Base-by-base conservation (phyloP, 30 jellyfish, hydroid and myxozoan genomes). In the Cassiopea xamachana region DNA sequence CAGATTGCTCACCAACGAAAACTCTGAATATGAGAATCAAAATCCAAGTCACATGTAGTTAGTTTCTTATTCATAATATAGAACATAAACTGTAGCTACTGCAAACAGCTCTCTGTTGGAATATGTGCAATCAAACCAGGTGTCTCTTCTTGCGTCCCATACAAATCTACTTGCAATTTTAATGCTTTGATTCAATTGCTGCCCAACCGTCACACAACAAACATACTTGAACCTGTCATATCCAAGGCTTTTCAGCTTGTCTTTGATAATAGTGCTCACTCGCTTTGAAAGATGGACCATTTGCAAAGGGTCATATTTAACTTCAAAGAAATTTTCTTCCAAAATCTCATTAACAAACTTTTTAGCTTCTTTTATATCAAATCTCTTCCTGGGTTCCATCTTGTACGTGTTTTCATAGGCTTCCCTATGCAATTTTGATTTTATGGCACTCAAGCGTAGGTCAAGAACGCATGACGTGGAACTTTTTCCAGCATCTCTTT, bases 61-160 rank as follows among this genome's bases (percentile, higher is more conserved):
- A 43, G 1, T 7, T 68, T 6, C 27, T 90, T 71, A 96, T 96
- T 96, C 99, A 75, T 46, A 92, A 77, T 96, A 96, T 2, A 96
- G 90, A 2, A 97, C 97, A 89, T 69, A 92, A 1, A 96, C 97
- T 44, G 94, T 51, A 7, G 97, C 99, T 19, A 88, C 91, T 61
- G 92, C 99, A 59, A 81, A 77, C 5, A 96, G 17, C 1, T 84
- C 48, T 47, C 73, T 46, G 76, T 81, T 83, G 2, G 93, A 70
- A 73, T 18, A 92, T 8, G 90, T 46, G 6, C 94, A 92, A 86
- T 85, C 94, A 48, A 80, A 64, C 96, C 96, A 96, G 71, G 80
- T 96, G 87, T 96, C 99, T 80, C 93, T 89, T 75, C 84, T 92
- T 2, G 87, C 99, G 80, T 96, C 99, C 99, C 99, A 96, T 74